Percentiles rank a stretch among this genome's conserved stretches.
Evolutionary conservation across 2,113 vertebrate genomes (phyloP).

Genomic region (Serinus canaria): DNA sequence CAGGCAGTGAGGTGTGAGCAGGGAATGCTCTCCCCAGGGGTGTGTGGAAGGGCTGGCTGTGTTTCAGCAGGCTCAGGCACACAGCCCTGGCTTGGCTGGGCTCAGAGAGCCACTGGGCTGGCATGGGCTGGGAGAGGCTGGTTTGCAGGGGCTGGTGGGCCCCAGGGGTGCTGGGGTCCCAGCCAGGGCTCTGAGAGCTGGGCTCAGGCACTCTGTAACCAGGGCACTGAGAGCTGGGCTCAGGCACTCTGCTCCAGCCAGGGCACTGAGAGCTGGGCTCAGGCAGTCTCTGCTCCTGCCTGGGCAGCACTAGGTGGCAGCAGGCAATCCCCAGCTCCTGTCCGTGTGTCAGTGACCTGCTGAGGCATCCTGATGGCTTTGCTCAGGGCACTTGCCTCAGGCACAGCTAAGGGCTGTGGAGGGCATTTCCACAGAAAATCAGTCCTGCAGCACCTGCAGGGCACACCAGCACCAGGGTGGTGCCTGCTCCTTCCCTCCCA

Average conservation of each 20-base stretch:
- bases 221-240: no score
- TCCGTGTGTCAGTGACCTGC: neutral
- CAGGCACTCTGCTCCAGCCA: no score
- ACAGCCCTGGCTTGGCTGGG: neutral
- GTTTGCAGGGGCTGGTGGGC: neutral
- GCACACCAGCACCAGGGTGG: accelerated
- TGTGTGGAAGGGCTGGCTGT: neutral
- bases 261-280: no score
- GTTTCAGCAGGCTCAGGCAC: neutral
- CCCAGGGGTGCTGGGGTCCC: neutral
- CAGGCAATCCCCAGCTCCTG: neutral
- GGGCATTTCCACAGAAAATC: neutral
- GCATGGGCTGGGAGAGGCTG: neutral
- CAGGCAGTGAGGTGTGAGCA: neutral
- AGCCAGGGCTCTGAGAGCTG: no score
- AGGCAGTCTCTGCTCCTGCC: no score
- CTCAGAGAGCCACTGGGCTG: neutral
- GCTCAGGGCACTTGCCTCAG: neutral
- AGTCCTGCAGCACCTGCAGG: neutral
- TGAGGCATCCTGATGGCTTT: neutral
- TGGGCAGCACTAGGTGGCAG: conserved; percentile 64
- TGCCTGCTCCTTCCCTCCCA: neutral
- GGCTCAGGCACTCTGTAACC: no score
- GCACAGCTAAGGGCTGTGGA: neutral
- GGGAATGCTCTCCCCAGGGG: neutral